These are phyloP conservation scores for Eubasilissa splendida DNA, from an alignment of 2,888 invertebrate genomes.

Conservation along the genomic window DNA sequence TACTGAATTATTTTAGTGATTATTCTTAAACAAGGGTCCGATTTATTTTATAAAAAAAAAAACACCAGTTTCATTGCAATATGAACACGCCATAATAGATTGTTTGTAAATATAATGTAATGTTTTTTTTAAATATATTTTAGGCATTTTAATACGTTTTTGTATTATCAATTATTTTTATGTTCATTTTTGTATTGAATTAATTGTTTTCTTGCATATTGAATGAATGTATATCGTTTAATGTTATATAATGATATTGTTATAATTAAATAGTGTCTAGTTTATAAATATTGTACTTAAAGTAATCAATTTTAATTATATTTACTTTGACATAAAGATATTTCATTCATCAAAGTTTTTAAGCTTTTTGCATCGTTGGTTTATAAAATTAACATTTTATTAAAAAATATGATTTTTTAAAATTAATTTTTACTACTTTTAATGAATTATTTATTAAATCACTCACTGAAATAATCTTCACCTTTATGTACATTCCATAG, in stretches of 20 bases:
- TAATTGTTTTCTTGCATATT: conserved; percentile 19
- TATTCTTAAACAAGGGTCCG: not conserved
- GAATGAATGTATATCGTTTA: conserved; percentile 9
- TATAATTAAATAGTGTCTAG: not conserved
- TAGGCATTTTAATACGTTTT: conserved; percentile 31
- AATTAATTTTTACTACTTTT: not conserved
- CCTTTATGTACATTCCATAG: not conserved
- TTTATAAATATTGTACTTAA: conserved; percentile 18
- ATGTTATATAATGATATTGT: conserved; percentile 5
- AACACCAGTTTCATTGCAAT: conserved; percentile 26
- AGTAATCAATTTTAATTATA: not conserved
- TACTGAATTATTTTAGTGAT: conserved; percentile 5
- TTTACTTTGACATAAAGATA: not conserved
- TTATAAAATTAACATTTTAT: not conserved
- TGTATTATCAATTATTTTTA: conserved; percentile 29
- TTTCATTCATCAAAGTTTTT: not conserved
- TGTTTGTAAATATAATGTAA: conserved; percentile 14
- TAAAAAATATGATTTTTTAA: not conserved
- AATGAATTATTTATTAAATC: not conserved
- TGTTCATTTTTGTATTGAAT: not conserved
- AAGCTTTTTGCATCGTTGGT: not conserved
- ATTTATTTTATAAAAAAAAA: not conserved
- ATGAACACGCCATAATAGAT: conserved; percentile 28
- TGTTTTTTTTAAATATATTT: conserved; percentile 8
- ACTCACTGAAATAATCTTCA: not conserved